Evolutionary conservation across 2,113 vertebrate species (phyloP).

Genomic region (Pachycephala philippinensis): DNA sequence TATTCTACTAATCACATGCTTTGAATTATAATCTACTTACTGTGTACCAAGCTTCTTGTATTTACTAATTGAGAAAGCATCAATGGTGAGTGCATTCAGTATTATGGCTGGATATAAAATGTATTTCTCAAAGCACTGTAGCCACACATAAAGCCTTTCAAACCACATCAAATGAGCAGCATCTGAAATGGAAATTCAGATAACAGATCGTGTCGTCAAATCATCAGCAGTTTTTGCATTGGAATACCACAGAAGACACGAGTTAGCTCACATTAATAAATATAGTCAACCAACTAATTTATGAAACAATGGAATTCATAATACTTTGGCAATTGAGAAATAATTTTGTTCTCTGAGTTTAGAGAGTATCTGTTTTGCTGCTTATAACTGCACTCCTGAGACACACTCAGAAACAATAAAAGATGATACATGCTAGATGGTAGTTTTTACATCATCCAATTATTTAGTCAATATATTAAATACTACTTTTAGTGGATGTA

Average conservation of each 20-base stretch:
- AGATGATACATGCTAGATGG: neutral
- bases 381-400: neutral
- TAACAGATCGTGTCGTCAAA: neutral
- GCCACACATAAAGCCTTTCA: conserved; percentile 93
- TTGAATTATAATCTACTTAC: conserved; percentile 78
- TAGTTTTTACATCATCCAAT: neutral
- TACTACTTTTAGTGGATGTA: neutral
- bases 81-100: conserved; percentile 92
- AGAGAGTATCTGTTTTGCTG: neutral
- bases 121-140: conserved; percentile 96
- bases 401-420: neutral
- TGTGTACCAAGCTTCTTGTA: conserved; percentile 89
- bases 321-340: neutral
- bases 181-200: conserved; percentile 76
- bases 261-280: neutral
- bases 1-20: neutral
- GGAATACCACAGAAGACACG: neutral
- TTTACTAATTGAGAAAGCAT: conserved; percentile 91
- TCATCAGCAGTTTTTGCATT: neutral
- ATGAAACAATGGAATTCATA: neutral
- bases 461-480: neutral
- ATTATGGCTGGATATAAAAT: conserved; percentile 93
- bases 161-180: conserved; percentile 97
- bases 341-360: neutral
- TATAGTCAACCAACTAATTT: neutral